These are phyloP conservation scores for Hoplias malabaricus DNA, from an alignment of 2,113 vertebrate species.

Conservation along the genomic window DNA sequence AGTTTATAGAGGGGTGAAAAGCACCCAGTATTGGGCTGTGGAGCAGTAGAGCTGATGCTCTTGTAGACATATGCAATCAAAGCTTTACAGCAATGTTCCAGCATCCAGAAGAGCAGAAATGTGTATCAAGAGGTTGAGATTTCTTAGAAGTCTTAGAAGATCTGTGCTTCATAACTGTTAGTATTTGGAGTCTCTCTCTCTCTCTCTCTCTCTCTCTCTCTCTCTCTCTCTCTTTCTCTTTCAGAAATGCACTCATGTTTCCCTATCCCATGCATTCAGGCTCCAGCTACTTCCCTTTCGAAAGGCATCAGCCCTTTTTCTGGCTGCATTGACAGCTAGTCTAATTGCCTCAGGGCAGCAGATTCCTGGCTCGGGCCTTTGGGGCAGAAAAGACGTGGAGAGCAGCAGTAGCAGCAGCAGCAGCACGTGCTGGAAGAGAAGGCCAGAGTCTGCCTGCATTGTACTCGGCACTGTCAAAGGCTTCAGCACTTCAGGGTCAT, in stretches of 20 bases:
- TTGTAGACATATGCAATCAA: too few species aligned
- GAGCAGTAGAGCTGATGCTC: too few species aligned
- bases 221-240: background rate
- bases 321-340: conserved; percentile 58
- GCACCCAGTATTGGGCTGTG: too few species aligned
- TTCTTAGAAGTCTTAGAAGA: too few species aligned
- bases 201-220: background rate
- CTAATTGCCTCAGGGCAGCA: conserved; percentile 56
- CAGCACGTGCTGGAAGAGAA: conserved; percentile 40
- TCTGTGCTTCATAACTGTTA: too few species aligned
- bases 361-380: conserved; percentile 35
- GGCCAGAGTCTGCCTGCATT: conserved; percentile 31
- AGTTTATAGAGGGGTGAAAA: too few species aligned
- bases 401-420: conserved; percentile 33
- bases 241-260: conserved; percentile 21
- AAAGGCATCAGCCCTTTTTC: conserved; percentile 46
- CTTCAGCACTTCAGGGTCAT: conserved; percentile 46
- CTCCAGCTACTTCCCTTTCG: conserved; percentile 32
- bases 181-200: background rate
- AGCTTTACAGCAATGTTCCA: too few species aligned
- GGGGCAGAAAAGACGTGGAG: conserved; percentile 32
- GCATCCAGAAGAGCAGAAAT: too few species aligned
- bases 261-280: conserved; percentile 20
- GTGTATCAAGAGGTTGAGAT: too few species aligned
- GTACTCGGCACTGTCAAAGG: conserved; percentile 47